These are phyloP conservation scores for Camarhynchus parvulus DNA, from an alignment of 2,113 vertebrate genomes.

Conservation along the genomic window DNA sequence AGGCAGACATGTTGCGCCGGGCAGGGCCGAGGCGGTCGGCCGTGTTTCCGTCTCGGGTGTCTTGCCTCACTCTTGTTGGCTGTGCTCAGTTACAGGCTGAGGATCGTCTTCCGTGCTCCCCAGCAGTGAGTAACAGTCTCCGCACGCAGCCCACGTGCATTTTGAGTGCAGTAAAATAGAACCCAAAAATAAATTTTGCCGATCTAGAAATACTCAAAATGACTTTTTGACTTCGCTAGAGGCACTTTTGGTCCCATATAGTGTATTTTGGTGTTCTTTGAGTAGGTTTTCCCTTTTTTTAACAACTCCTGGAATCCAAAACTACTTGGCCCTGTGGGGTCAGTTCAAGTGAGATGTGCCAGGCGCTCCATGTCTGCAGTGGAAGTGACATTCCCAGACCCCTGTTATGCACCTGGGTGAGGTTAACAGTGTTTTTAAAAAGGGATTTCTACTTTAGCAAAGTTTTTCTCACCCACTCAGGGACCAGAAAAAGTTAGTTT, in stretches of 20 bases:
- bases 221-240: neutral
- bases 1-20: conserved; percentile 4
- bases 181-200: neutral
- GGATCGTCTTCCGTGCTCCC: neutral
- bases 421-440: neutral
- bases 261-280: neutral
- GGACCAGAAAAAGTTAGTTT: neutral
- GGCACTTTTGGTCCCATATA: accelerated
- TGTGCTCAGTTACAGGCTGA: neutral
- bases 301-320: neutral
- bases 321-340: neutral
- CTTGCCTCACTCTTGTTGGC: neutral
- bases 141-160: neutral
- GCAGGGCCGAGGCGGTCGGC: neutral
- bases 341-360: neutral
- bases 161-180: neutral
- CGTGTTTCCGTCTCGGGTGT: neutral
- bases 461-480: neutral
- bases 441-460: neutral
- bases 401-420: accelerated
- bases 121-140: neutral
- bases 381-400: neutral
- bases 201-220: neutral
- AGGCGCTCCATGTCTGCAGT: neutral
- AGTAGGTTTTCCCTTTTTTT: neutral